A percentile compares a stretch with the other conserved stretches of the same genome.
Evolutionary conservation across 2,797 vertebrate genomes (phyloP).

Genomic region (Cirrhinus molitorella): DNA sequence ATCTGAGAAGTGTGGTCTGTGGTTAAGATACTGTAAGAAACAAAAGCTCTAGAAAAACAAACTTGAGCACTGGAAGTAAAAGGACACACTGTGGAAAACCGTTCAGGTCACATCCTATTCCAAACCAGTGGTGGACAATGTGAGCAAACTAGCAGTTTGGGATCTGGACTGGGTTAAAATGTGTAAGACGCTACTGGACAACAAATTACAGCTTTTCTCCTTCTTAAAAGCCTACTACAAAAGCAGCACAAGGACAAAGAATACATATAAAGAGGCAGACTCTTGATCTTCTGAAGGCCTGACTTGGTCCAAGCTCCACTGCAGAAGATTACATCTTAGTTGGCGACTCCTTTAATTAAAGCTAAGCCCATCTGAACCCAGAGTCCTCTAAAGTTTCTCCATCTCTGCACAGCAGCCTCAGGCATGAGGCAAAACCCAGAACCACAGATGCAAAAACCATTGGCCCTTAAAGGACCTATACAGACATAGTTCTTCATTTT

Average conservation of each 20-base stretch:
- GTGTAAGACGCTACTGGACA: neutral
- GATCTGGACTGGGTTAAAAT: slow-evolving; percentile 1
- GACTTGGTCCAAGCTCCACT: slow-evolving; percentile 26
- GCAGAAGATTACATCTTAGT: slow-evolving; percentile 61
- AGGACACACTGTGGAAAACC: neutral
- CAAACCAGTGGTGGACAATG: neutral
- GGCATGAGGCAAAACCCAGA: slow-evolving; percentile 67
- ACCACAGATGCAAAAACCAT: slow-evolving; percentile 74
- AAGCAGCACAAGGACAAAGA: slow-evolving; percentile 41
- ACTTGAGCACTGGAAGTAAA: neutral
- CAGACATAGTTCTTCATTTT: slow-evolving; percentile 56
- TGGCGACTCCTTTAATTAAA: slow-evolving; percentile 64
- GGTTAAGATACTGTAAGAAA: slow-evolving; percentile 8
- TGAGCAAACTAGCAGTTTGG: slow-evolving; percentile 19
- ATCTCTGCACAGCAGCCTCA: slow-evolving; percentile 39
- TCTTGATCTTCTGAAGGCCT: neutral
- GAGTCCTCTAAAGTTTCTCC: slow-evolving; percentile 51
- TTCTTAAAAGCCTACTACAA: neutral
- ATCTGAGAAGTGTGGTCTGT: slow-evolving; percentile 28
- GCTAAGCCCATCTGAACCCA: slow-evolving; percentile 57
- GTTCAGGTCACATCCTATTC: neutral
- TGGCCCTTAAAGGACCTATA: slow-evolving; percentile 57
- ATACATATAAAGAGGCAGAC: neutral
- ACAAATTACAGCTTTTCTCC: slow-evolving; percentile 3
- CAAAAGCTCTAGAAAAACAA: neutral